These are phyloP conservation scores for Vulpes lagopus DNA, from an alignment of 2,113 vertebrate species.

Conservation along the genomic window DNA sequence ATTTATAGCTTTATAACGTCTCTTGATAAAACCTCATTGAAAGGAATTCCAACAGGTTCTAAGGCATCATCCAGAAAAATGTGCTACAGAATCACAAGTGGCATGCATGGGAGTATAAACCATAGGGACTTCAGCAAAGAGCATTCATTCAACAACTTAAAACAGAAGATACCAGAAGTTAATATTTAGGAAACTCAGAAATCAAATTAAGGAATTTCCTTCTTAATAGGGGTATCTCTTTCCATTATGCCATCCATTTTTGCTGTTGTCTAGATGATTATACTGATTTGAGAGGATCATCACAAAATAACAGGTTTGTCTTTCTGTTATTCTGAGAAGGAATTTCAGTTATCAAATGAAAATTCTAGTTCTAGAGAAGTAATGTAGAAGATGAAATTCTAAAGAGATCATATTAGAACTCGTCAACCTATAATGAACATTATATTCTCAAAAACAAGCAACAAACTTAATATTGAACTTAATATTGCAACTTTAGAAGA, in stretches of 20 bases:
- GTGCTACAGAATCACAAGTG: background rate
- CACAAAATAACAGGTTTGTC: background rate
- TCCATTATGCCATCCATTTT: background rate
- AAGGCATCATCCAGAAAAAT: background rate
- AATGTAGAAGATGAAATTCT: background rate
- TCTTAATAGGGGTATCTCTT: background rate
- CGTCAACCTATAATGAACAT: background rate
- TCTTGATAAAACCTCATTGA: background rate
- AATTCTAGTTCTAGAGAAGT: background rate
- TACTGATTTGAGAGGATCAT: background rate
- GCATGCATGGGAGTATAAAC: background rate
- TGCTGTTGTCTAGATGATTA: background rate
- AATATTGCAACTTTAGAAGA: background rate
- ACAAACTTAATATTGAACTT: background rate
- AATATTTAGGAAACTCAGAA: background rate
- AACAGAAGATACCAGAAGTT: background rate
- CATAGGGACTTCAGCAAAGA: background rate
- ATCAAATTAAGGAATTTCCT: background rate
- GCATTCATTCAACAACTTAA: background rate
- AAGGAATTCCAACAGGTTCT: background rate
- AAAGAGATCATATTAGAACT: background rate
- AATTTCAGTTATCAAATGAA: background rate
- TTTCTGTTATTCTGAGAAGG: background rate
- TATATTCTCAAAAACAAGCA: constrained; percentile 16
- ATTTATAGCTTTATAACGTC: background rate